Percentiles rank a stretch among this genome's conserved stretches.
Evolutionary conservation across 2,888 invertebrate species (phyloP).

Genomic region (Cryptus viduatorius): DNA sequence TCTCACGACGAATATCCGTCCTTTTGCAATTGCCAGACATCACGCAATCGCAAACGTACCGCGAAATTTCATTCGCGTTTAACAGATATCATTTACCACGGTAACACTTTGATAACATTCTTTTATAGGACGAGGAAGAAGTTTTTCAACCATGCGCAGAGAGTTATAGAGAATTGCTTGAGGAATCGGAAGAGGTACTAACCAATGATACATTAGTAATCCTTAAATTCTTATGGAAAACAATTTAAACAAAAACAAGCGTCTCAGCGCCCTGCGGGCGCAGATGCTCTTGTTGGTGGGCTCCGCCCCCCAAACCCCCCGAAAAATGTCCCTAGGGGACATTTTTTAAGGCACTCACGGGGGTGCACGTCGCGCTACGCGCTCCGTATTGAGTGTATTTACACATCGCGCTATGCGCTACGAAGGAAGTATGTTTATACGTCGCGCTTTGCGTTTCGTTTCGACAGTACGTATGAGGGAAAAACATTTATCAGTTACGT

Average conservation of each 20-base stretch:
- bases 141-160: constrained; percentile 85
- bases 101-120: constrained; percentile 52
- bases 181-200: constrained; percentile 83
- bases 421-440: too few relatives aligned
- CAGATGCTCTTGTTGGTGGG: too few relatives aligned
- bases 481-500: too few relatives aligned
- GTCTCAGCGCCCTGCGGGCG: too few relatives aligned
- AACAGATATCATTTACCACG: not conserved
- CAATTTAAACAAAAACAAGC: not conserved
- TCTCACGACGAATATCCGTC: not conserved
- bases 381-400: too few relatives aligned
- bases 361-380: too few relatives aligned
- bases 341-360: too few relatives aligned
- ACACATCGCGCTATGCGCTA: too few relatives aligned
- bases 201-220: constrained; percentile 58
- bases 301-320: too few relatives aligned
- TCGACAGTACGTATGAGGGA: too few relatives aligned
- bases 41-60: not conserved
- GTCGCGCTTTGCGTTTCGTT: too few relatives aligned
- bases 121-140: constrained; percentile 79
- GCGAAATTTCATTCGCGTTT: constrained; percentile 24
- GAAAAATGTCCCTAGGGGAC: too few relatives aligned
- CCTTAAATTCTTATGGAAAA: constrained; percentile 10
- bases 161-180: constrained; percentile 84
- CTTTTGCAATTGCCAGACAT: constrained; percentile 23